These are phyloP conservation scores for Penaeus japonicus DNA, from an alignment of 1,140 invertebrate genomes.

Conservation along the genomic window DNA sequence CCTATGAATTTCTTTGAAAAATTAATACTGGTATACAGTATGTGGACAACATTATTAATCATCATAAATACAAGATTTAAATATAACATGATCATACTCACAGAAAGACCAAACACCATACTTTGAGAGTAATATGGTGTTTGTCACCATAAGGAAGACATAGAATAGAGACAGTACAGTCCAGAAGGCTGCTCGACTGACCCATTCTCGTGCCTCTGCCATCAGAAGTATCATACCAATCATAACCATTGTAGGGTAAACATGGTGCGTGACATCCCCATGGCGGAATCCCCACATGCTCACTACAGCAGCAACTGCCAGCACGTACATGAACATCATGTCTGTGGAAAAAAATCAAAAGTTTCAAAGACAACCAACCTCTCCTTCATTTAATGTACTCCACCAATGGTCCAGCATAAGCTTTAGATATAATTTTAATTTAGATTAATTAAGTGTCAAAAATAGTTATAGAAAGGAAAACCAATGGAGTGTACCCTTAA, in stretches of 20 bases:
- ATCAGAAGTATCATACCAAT: neutral
- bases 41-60: neutral
- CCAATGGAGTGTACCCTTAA: too few species aligned
- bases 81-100: neutral
- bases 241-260: constrained; percentile 20
- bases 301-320: constrained; percentile 21
- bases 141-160: neutral
- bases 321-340: constrained; percentile 51
- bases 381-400: too few species aligned
- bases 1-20: neutral
- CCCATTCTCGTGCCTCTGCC: constrained; percentile 27
- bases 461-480: too few species aligned
- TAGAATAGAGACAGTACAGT: neutral
- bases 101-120: constrained; percentile 50
- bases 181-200: constrained; percentile 19
- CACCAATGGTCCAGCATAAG: too few species aligned
- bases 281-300: constrained; percentile 33
- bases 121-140: neutral
- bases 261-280: constrained; percentile 30
- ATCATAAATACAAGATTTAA: neutral
- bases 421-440: too few species aligned
- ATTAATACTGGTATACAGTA: neutral
- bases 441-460: too few species aligned
- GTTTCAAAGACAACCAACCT: neutral
- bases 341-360: constrained; percentile 17